Conservation (phyloP, 2,797 vertebrate genomes). For the Myripristis murdjan region DNA sequence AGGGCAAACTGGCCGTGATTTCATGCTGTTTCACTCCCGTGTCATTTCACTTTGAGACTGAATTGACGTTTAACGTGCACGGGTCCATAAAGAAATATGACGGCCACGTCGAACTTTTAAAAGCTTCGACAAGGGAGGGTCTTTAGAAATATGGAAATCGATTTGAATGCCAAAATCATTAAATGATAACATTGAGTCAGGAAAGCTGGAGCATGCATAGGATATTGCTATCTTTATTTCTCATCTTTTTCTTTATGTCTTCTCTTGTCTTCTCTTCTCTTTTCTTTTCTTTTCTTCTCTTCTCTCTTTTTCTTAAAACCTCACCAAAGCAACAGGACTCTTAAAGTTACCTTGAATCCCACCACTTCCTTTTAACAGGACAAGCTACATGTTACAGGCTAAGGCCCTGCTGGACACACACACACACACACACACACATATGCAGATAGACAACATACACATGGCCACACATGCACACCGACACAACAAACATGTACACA, state of each 20-base stretch:
- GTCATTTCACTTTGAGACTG: conserved; percentile 3
- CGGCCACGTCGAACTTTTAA: neutral
- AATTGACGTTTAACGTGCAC: neutral
- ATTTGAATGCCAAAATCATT: neutral
- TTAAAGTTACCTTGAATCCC: conserved; percentile 58
- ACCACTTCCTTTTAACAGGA: conserved; percentile 52
- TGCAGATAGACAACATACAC: conserved; percentile 6
- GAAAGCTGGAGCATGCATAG: neutral
- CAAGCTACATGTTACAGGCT: conserved; percentile 5
- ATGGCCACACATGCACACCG: neutral
- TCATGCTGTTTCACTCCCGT: neutral
- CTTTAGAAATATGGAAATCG: neutral
- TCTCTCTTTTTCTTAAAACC: conserved; percentile 14
- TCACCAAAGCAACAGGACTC: conserved; percentile 42
- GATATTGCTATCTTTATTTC: neutral
- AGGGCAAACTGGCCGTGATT: neutral
- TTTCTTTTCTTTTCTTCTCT: neutral
- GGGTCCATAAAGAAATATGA: neutral
- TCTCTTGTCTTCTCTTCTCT: neutral
- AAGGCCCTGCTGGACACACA: conserved; percentile 9
- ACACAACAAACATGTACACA: too few relatives aligned
- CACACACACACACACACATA: neutral
- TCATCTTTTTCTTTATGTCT: neutral
- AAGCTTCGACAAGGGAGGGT: too few relatives aligned
- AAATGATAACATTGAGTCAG: neutral